Percentiles rank a stretch among this genome's conserved stretches.
phyloP scores from a whole-genome alignment of 2,113 vertebrate genomes.

The Cnemophilus loriae region DNA sequence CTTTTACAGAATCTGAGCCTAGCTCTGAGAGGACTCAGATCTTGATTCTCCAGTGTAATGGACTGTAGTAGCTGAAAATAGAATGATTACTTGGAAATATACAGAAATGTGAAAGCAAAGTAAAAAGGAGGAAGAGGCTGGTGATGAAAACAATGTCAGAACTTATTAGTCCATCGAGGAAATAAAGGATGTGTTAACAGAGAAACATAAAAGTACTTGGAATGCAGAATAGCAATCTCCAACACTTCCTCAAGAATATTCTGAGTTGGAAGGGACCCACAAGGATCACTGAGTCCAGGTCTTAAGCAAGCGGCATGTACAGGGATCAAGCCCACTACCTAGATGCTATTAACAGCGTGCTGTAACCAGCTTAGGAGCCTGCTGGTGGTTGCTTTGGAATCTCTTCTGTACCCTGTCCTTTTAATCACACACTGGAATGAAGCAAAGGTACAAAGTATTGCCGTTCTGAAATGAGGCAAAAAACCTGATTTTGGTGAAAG shows the following conservation, averaged over 20 bases:
- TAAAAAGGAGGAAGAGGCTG: background rate
- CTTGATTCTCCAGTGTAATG: background rate
- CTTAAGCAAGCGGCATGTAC: background rate
- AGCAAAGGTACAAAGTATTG: background rate
- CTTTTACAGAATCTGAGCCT: background rate
- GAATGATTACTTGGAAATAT: background rate
- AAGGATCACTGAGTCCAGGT: background rate
- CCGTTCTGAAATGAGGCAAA: background rate
- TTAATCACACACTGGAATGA: background rate
- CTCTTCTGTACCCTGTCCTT: background rate
- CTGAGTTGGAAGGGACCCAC: background rate
- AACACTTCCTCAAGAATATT: background rate
- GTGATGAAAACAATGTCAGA: background rate
- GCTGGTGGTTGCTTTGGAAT: background rate
- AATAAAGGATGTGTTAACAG: background rate
- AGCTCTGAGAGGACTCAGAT: background rate
- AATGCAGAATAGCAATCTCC: background rate
- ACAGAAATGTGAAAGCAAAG: background rate
- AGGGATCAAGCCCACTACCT: background rate
- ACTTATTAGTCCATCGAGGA: background rate
- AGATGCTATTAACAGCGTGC: background rate
- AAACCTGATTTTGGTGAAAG: background rate
- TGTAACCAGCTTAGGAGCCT: background rate
- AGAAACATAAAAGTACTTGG: background rate
- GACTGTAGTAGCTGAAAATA: background rate